Conservation (phyloP, 53 echinoderm and acorn worm species). For the Zoroaster sp. region DNA sequence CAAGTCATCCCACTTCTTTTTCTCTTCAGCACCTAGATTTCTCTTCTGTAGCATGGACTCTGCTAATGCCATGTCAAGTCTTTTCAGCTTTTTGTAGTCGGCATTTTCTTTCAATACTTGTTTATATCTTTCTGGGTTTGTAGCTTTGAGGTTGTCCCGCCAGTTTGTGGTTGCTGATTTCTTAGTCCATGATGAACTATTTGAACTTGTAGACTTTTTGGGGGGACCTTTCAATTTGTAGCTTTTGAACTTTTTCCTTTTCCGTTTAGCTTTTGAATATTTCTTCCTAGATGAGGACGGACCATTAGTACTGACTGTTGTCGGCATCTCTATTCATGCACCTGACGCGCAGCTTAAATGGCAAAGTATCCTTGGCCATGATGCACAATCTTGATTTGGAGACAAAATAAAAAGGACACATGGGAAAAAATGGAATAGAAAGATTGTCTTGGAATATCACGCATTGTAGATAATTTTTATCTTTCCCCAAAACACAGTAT, state of each 20-base stretch:
- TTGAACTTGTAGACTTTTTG: not conserved
- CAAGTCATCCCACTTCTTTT: not conserved
- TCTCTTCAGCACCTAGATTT: constrained; percentile 41
- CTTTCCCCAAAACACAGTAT: too few relatives aligned
- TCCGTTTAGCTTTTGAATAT: too few relatives aligned
- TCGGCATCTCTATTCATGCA: not conserved
- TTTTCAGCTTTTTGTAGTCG: not conserved
- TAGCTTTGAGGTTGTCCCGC: constrained; percentile 13
- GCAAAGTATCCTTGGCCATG: not conserved
- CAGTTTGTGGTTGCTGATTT: constrained; percentile 26
- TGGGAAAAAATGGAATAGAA: not conserved
- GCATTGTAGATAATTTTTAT: too few relatives aligned
- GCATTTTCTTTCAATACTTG: not conserved
- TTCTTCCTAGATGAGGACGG: too few relatives aligned
- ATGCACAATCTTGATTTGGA: not conserved
- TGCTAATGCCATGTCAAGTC: constrained; percentile 48
- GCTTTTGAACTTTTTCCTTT: too few relatives aligned
- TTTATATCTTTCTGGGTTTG: constrained; percentile 26
- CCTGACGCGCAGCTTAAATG: not conserved
- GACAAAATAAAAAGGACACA: not conserved
- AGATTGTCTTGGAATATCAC: not conserved
- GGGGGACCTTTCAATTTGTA: too few relatives aligned
- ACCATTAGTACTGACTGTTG: too few relatives aligned
- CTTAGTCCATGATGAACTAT: constrained; percentile 1
- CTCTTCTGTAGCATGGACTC: constrained; percentile 14